These are phyloP conservation scores for Lomographa bimaculata DNA, from an alignment of 2,888 invertebrate species.

Conservation along the genomic window DNA sequence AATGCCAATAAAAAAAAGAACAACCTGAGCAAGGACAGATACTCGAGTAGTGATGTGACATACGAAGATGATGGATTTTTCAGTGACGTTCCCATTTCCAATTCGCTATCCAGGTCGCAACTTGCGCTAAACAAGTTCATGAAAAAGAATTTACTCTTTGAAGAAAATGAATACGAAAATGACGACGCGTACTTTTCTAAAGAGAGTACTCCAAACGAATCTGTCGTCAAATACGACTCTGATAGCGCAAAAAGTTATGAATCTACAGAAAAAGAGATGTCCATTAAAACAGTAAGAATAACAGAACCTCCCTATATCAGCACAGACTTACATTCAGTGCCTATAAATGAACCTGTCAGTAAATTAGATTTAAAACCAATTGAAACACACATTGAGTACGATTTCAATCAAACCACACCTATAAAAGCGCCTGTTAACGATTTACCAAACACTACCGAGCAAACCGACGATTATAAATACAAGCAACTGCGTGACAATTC, in stretches of 20 bases:
- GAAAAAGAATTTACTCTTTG: constrained; percentile 70
- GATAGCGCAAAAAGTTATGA: constrained; percentile 62
- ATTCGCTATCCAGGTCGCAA: constrained; percentile 67
- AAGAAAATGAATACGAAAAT: constrained; percentile 52
- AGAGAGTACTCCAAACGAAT: constrained; percentile 71
- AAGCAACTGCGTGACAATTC: constrained; percentile 49
- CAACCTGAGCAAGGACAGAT: constrained; percentile 26
- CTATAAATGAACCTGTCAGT: constrained; percentile 17
- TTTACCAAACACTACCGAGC: constrained; percentile 40
- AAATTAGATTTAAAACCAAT: constrained; percentile 10
- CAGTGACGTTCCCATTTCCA: constrained; percentile 63
- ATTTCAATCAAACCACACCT: background rate
- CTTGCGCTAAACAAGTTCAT: constrained; percentile 72
- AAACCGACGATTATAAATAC: constrained; percentile 71
- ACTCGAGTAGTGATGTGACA: constrained; percentile 36
- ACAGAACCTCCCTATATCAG: constrained; percentile 6
- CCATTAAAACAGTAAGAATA: constrained; percentile 16
- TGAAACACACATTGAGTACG: constrained; percentile 9
- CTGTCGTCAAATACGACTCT: constrained; percentile 62
- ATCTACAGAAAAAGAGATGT: constrained; percentile 39
- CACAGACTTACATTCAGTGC: background rate
- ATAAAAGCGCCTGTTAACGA: constrained; percentile 21
- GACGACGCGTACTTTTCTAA: constrained; percentile 73
- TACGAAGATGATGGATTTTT: constrained; percentile 69
- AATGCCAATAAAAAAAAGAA: constrained; percentile 36